Evolutionary conservation across 2,113 vertebrate genomes (phyloP).

Genomic region (Scytalopus superciliaris): DNA sequence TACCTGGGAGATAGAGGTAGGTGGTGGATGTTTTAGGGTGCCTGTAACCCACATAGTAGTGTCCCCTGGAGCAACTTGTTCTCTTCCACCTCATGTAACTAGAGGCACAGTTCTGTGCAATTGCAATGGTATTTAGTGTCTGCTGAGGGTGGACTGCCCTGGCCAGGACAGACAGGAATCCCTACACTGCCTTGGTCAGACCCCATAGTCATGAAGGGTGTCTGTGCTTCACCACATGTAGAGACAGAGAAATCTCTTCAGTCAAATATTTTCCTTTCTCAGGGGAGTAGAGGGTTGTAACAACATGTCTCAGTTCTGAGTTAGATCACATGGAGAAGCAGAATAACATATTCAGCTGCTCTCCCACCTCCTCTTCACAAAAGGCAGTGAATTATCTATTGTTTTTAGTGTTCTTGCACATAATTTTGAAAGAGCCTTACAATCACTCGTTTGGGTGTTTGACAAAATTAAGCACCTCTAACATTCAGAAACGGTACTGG

Average conservation of each 20-base stretch:
- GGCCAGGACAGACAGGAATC: neutral
- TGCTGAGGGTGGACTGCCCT: neutral
- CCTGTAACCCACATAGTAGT: neutral
- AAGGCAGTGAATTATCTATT: neutral
- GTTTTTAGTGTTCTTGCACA: neutral
- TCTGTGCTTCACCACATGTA: neutral
- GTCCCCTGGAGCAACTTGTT: neutral
- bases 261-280: neutral
- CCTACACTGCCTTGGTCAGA: neutral
- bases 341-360: neutral
- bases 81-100: neutral
- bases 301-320: neutral
- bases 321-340: neutral
- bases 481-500: neutral
- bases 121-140: neutral
- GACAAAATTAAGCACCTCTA: neutral
- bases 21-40: neutral
- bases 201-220: rapidly evolving
- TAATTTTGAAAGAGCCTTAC: neutral
- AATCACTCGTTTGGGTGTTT: neutral
- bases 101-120: neutral
- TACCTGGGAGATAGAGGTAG: neutral
- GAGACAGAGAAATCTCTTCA: neutral
- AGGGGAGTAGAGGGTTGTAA: neutral
- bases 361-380: neutral